Conservation (phyloP, 2,113 vertebrate species). For the Merops nubicus region DNA sequence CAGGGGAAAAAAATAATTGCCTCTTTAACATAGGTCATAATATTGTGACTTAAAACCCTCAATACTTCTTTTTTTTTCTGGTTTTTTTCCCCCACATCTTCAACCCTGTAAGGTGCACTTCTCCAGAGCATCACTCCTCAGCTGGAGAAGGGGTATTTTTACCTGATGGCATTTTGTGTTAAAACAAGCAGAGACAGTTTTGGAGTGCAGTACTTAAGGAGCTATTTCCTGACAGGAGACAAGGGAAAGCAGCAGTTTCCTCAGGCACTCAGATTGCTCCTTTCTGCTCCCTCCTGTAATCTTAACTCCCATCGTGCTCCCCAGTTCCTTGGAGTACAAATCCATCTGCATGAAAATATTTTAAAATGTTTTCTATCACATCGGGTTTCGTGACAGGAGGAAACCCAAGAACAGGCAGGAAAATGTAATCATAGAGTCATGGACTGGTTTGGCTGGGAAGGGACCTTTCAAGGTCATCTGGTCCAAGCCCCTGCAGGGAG, state of each 20-base stretch:
- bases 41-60: conserved; percentile 12
- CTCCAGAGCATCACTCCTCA: background rate
- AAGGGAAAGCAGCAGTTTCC: background rate
- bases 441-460: background rate
- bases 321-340: background rate
- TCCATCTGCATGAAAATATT: background rate
- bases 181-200: conserved; percentile 34
- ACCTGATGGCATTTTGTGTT: background rate
- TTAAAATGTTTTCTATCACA: background rate
- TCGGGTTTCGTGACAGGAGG: background rate
- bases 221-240: conserved; percentile 35
- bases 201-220: conserved; percentile 17
- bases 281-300: background rate
- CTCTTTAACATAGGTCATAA: background rate
- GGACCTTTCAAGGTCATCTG: no score
- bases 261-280: background rate
- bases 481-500: no score
- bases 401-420: background rate
- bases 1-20: rapidly evolving
- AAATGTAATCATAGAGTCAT: rapidly evolving
- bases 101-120: background rate
- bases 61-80: background rate
- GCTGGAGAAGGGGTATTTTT: conserved; percentile 10
- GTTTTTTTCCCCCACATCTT: background rate
- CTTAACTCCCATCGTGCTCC: background rate